Percentiles rank a stretch among this genome's conserved stretches.
These are phyloP conservation scores for Taenaris catops DNA, from an alignment of 2,888 invertebrate genomes.

Conservation along the genomic window DNA sequence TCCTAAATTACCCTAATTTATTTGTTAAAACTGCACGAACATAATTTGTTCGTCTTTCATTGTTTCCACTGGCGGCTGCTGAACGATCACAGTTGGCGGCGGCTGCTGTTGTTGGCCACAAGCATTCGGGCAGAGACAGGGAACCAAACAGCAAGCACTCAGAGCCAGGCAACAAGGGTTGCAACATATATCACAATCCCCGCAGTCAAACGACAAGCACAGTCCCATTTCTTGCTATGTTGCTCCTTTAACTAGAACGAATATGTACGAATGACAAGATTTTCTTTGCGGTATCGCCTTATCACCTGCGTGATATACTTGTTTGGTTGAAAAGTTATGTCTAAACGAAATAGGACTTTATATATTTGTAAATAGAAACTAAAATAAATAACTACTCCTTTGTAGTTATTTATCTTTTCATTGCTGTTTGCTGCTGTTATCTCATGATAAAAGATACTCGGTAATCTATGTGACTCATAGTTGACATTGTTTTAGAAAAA, in stretches of 20 bases:
- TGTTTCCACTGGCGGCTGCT: slow-evolving; percentile 56
- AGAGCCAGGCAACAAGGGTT: slow-evolving; percentile 67
- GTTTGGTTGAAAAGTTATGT: slow-evolving; percentile 3
- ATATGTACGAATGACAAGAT: slow-evolving; percentile 27
- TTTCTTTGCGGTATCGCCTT: slow-evolving; percentile 17
- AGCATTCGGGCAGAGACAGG: slow-evolving; percentile 67
- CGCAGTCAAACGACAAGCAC: slow-evolving; percentile 64
- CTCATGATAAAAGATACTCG: slow-evolving; percentile 24
- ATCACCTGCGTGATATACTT: slow-evolving; percentile 14
- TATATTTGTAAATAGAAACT: slow-evolving; percentile 5
- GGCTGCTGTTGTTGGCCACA: slow-evolving; percentile 59
- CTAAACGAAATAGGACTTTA: slow-evolving; percentile 16
- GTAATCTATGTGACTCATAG: slow-evolving; percentile 13
- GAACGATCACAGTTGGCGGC: slow-evolving; percentile 51
- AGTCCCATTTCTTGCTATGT: slow-evolving; percentile 53
- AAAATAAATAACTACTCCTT: slow-evolving; percentile 2
- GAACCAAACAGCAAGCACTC: slow-evolving; percentile 64
- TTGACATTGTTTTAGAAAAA: neutral
- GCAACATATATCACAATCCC: slow-evolving; percentile 60
- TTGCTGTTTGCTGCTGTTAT: slow-evolving; percentile 19
- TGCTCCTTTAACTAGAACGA: slow-evolving; percentile 46
- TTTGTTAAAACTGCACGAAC: too few species aligned
- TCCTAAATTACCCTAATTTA: too few species aligned
- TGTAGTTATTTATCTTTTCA: slow-evolving; percentile 15
- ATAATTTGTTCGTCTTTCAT: too few species aligned